Evolutionary conservation across 2,113 vertebrate species (phyloP).

Genomic region (Ochotona princeps): DNA sequence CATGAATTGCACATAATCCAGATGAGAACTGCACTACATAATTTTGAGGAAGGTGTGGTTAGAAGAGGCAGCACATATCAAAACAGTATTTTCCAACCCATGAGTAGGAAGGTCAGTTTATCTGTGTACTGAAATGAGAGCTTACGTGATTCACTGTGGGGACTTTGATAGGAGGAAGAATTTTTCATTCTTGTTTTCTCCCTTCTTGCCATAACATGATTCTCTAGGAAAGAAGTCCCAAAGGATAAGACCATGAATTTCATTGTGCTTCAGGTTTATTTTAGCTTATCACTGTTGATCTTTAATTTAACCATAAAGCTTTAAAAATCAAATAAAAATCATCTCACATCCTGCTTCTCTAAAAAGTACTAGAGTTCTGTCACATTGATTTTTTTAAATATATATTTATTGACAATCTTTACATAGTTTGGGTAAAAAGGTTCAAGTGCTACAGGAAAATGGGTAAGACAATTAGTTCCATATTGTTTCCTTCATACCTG

Average conservation of each 20-base stretch:
- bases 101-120: not conserved
- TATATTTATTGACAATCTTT: too few relatives aligned
- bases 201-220: not conserved
- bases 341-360: not conserved
- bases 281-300: not conserved
- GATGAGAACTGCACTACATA: not conserved
- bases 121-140: not conserved
- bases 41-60: not conserved
- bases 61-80: not conserved
- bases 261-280: not conserved
- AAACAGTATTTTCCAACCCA: not conserved
- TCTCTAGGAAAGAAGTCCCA: not conserved
- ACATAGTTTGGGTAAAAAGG: too few relatives aligned
- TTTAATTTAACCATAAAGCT: constrained; percentile 14
- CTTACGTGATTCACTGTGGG: not conserved
- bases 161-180: not conserved
- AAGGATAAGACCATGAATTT: not conserved
- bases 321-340: constrained; percentile 6
- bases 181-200: not conserved
- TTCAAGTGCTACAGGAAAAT: too few relatives aligned
- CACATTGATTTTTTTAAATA: not conserved
- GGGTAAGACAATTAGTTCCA: too few relatives aligned
- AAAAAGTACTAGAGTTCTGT: not conserved
- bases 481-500: too few relatives aligned
- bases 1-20: not conserved